These are phyloP conservation scores for Gobiocypris rarus DNA, from an alignment of 2,113 vertebrate species.

Conservation along the genomic window DNA sequence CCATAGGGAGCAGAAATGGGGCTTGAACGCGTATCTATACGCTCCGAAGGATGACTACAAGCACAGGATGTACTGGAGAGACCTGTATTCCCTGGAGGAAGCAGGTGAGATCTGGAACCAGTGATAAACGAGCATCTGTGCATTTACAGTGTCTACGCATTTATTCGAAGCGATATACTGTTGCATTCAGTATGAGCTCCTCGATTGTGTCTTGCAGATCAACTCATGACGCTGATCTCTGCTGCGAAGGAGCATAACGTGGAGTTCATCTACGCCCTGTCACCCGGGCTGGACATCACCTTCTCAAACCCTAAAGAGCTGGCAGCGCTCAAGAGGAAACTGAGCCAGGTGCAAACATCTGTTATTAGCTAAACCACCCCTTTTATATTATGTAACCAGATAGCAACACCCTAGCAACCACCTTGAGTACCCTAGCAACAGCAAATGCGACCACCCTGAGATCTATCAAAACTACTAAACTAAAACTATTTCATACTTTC, in stretches of 20 bases:
- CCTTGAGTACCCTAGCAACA: too few relatives aligned
- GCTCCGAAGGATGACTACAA: constrained; percentile 99
- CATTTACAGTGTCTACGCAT: too few relatives aligned
- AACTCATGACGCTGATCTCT: constrained; percentile 90
- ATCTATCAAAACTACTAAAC: too few relatives aligned
- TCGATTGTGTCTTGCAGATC: constrained; percentile 77
- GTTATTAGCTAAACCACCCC: too few relatives aligned
- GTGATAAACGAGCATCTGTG: too few relatives aligned
- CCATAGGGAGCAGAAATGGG: constrained; percentile 92
- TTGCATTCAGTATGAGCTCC: background rate
- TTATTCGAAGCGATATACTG: too few relatives aligned
- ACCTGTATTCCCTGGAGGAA: constrained; percentile 94
- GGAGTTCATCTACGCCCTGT: constrained; percentile 96
- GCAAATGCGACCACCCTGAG: too few relatives aligned
- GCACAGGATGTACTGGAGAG: constrained; percentile 99
- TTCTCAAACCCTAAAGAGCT: constrained; percentile 96
- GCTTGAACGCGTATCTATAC: constrained; percentile 94
- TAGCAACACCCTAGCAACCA: too few relatives aligned
- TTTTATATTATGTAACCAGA: too few relatives aligned
- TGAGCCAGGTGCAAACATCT: constrained; percentile 81
- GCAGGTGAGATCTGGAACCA: constrained; percentile 80
- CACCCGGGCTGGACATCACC: constrained; percentile 96
- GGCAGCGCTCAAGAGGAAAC: constrained; percentile 89
- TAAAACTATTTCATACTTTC: too few relatives aligned
- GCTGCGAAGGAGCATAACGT: constrained; percentile 87